A percentile compares a stretch with the other conserved stretches of the same genome.
Conservation (phyloP, 1,140 invertebrate species). For the Drosophila triauraria region DNA sequence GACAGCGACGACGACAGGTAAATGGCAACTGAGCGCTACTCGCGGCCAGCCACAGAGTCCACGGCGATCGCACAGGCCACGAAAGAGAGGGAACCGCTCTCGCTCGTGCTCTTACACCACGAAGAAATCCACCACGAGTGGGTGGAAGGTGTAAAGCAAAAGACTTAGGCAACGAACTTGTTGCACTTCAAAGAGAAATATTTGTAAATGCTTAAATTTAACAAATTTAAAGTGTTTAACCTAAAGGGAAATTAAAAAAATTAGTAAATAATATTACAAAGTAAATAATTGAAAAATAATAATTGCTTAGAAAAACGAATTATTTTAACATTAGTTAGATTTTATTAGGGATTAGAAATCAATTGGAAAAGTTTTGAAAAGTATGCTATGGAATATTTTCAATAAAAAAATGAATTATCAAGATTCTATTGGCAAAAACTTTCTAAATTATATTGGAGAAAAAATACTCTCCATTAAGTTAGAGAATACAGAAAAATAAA, state of each 20-base stretch:
- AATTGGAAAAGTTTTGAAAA: neutral
- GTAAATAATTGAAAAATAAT: too few species aligned
- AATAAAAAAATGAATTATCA: too few species aligned
- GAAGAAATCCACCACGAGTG: conserved; percentile 11
- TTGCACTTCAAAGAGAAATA: conserved; percentile 3
- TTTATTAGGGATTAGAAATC: too few species aligned
- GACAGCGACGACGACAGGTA: conserved; percentile 74
- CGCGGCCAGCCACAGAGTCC: conserved; percentile 6
- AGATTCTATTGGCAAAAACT: too few species aligned
- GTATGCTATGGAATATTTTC: neutral
- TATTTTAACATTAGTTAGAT: too few species aligned
- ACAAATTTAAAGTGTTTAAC: neutral
- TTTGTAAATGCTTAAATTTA: neutral
- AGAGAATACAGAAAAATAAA: neutral
- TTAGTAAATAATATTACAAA: too few species aligned
- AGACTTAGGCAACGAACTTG: conserved; percentile 69
- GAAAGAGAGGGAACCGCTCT: conserved; percentile 1
- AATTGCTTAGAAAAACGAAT: too few species aligned
- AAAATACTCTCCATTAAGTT: too few species aligned
- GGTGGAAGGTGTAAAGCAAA: conserved; percentile 38
- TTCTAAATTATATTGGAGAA: too few species aligned
- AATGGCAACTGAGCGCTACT: conserved; percentile 67
- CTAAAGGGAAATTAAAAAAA: neutral
- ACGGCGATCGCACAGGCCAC: neutral
- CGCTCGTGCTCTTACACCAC: conserved; percentile 15